Base-by-base conservation (phyloP, 2,888 invertebrate genomes). In the Macrophya annulata region DNA sequence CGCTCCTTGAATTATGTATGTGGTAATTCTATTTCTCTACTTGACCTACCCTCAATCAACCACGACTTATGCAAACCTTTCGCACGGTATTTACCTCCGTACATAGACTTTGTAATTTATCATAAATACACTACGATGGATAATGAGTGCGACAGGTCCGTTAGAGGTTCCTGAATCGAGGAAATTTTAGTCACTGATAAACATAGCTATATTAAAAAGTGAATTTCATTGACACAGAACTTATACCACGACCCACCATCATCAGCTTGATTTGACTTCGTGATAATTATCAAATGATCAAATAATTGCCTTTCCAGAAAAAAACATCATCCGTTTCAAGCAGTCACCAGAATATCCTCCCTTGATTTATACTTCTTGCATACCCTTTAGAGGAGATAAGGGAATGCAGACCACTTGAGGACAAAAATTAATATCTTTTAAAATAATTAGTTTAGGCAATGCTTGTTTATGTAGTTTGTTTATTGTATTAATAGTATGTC, bases 171-270 rank as follows among this genome's bases (percentile, higher is more conserved):
- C 15, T 40, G 5, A 62, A 51, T 59, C 17, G 43, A 8, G 43
- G 37, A 65, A 21, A 81, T 43, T 83, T 83, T 43, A 6, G 51
- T 71, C 8, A 45, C 31, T 9, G 83, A 83, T 83, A 68, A 8
- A 83, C 51, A 48, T 17, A 25, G 21, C 15, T 6, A 4, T 48
- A 31, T 2, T n/a, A 10, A 43, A 62, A 40, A 51, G 48, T 6
- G 68, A 71, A 83, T 83, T n/a, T 83, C 48, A 83, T 83, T 83
- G 71, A 68, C 68, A 37, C 51, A 83, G 31, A 71, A 83, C 31
- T 48, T 48, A 48, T 68, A 10, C 68, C 17, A 83, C 21, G 83
- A 83, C 48, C 83, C 83, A 31, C n/a, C 21, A 12, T 17, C 15
- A n/a, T 37, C 8, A 37, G 40, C 37, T 5, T 8, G 12, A 79